Base-by-base conservation (phyloP, 2,888 invertebrate species). In the Himalopsyche japonica region DNA sequence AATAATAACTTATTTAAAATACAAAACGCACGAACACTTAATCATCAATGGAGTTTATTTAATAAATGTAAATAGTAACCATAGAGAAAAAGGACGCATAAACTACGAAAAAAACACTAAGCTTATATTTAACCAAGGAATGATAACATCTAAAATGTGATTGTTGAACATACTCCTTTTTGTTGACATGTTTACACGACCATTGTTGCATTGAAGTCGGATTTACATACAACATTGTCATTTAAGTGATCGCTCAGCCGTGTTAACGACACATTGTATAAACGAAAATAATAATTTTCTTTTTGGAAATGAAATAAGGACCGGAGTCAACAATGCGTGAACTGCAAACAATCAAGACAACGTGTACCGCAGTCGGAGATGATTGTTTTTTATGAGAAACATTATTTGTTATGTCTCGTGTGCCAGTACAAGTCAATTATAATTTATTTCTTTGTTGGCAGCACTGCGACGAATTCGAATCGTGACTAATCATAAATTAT, bases 81-180 rank as follows among this genome's bases (percentile, higher is more conserved):
- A 27, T 70, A 70, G 20, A 70, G 3, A 70, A 70, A 20, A 15
- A 3, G 43, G 43, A 43, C 15, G 43, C 15, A 43, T 43, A 43
- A 43, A 43, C 43, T 43, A 43, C 4, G 43, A 43, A 43, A 57
- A 57, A 57, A 57, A 57, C 57, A 20, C 27, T 70, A 83, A 79
- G 64, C 78, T 82, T 79, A 82, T 37, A 64, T 77, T 32, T 76
- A 80, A 84, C n/a, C 70, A 70, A 20, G 20, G 2, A 32, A 80
- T 80, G 84, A 84, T 82, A 80, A 82, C 79, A 84, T 84, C 84
- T 84, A 49, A 78, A 84, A 80, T 81, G 80, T 27, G 80, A 83
- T 80, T 81, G 81, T 84, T 77, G 24, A 27, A 34, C 57, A 18
- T 77, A 47, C 81, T 84, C 81, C 43, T 57, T 70, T 80, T 76